Base-by-base conservation (phyloP, 2,888 invertebrate genomes). In the Fissipunctia ypsillon region DNA sequence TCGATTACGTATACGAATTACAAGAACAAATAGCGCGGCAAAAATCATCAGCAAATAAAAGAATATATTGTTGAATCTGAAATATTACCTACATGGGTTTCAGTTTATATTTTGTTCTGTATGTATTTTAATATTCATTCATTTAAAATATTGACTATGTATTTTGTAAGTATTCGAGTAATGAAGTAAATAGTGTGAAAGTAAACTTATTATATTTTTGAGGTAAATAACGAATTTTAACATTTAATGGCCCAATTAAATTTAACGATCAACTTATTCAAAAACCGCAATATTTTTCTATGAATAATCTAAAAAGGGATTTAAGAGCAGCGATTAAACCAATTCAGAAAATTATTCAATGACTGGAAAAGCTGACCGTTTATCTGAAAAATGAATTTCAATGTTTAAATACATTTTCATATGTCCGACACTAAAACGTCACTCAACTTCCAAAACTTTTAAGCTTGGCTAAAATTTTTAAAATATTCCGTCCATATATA, bases 341-440 rank as follows among this genome's bases (percentile, higher is more conserved):
- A 64, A 54, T 78, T 63, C 50, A 79, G 63, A 59, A 63, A 64
- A 61, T 76, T 50, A 80, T 61, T 79, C 41, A 76, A 56, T 79
- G 54, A 61, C 35, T 72, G n/a, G 31, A 72, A 48, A 61, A 60
- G 25, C 12, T 35, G 54, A 56, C 22, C 54, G n/a, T 79, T 71
- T 60, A 41, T 48, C 2, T 41, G 38, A 57, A 72, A 72, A 76
- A 72, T 50, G 14, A 69, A 56, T 50, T 61, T 61, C 12, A 50
- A 72, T 43, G n/a, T 38, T 50, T 22, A 31, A 52, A 73, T 73
- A 71, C 28, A 76, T 48, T 43, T 61, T 63, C 22, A 52, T 63
- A 57, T 31, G n/a, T 52, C 5, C n/a, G 25, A 31, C 63, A 38
- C 50, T 73, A 25, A 63, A 73, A 59, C 22, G 28, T 61, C 50